Evolutionary conservation across 1,140 invertebrate species (phyloP), one percentile per base, ranked within the genome.

Genomic region (Nasonia vitripennis): DNA sequence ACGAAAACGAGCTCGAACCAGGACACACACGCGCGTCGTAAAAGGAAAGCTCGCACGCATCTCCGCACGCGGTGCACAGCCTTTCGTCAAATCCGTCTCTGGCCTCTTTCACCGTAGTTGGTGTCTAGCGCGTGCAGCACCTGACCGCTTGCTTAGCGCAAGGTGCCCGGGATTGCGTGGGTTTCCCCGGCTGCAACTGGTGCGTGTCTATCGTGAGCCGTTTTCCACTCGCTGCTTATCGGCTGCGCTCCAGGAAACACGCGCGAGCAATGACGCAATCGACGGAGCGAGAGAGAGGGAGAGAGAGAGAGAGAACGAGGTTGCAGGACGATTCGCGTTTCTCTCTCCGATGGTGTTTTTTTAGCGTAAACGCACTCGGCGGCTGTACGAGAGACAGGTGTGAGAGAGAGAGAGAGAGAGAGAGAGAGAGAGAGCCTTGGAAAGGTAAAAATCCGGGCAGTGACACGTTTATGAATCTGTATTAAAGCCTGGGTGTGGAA

Each of bases 161-260:
- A 88, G 86, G 86, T 81, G 85, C 84, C 71, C 0, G 45, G 14
- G 23, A 20, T 55, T 82, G 70, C 45, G 89, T 90, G 87, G 89
- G 88, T 87, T 88, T 87, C 86, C 84, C 84, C 78, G 85, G 82
- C 62, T 86, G 6, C 86, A 90, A 90, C 87, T 90, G 86, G 89
- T 90, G 88, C 89, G 82, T 90, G 87, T 87, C 89, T 89, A 89
- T 89, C 87, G 87, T 12, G 1, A 27, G 73, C 83, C 86, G 86
- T 88, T 87, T 85, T 88, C 86, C 87, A 84, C 78, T 81, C 67
- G 34, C 78, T 86, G 87, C 80, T 88, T 88, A 88, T 87, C 87
- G 87, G 86, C 82, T 84, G 83, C 85, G 84, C 78, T 88, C 87
- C 84, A 87, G 88, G 86, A 89, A 89, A 89, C 87, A 81, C 83